Percentiles rank a stretch among this genome's conserved stretches.
These are phyloP conservation scores for Poeciliopsis gracilis DNA, from an alignment of 2,797 vertebrate genomes.

Conservation along the genomic window DNA sequence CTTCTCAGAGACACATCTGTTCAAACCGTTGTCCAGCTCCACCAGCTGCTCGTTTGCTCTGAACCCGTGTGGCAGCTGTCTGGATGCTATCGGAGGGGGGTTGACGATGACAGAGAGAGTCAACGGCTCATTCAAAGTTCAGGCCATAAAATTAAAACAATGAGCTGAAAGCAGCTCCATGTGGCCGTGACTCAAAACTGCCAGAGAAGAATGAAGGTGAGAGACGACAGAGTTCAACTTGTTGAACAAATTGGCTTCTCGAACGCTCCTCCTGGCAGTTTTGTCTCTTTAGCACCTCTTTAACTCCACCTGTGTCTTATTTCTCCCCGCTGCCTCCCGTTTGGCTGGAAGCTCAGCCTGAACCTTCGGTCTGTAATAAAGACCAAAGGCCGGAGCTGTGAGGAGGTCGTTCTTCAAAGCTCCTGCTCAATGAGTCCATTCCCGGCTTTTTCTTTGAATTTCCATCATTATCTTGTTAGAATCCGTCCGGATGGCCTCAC, in stretches of 20 bases:
- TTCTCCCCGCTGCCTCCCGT: conserved; percentile 49
- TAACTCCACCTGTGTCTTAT: conserved; percentile 69
- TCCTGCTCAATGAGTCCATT: background rate
- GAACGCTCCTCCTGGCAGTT: conserved; percentile 50
- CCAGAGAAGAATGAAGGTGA: background rate
- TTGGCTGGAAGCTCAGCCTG: conserved; percentile 20
- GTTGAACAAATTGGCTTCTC: background rate
- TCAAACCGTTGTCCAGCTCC: background rate
- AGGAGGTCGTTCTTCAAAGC: background rate
- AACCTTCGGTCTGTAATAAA: conserved; percentile 1
- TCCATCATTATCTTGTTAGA: background rate
- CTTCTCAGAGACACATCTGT: background rate
- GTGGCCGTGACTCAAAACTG: conserved; percentile 2
- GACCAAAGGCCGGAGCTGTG: background rate
- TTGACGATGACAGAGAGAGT: conserved; percentile 5
- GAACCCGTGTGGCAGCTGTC: conserved; percentile 11
- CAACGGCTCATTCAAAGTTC: conserved; percentile 1
- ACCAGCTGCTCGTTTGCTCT: conserved; percentile 4
- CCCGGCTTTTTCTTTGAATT: background rate
- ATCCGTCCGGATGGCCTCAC: background rate
- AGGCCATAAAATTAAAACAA: conserved; percentile 7
- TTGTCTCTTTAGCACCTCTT: conserved; percentile 64
- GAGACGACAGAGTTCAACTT: background rate
- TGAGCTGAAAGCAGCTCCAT: background rate
- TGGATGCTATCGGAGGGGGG: background rate